These are phyloP conservation scores for Sciurus carolinensis DNA, from an alignment of 2,797 vertebrate genomes.

Conservation along the genomic window DNA sequence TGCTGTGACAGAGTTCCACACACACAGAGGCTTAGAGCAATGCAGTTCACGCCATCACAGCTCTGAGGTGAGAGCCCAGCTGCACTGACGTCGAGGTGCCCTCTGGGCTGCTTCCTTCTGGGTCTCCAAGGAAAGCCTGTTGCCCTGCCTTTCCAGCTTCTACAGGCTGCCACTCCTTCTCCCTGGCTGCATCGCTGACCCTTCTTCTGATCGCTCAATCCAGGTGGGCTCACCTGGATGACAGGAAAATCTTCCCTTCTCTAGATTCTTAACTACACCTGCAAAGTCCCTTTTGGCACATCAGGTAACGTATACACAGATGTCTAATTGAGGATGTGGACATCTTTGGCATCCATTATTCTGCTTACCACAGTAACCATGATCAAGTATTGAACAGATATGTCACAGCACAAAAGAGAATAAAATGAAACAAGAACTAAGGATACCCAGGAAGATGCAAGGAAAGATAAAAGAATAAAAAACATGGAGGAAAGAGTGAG, in stretches of 20 bases:
- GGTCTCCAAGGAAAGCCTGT: background rate
- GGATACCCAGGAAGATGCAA: background rate
- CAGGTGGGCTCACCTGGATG: background rate
- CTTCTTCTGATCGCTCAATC: no score
- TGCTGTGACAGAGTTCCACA: no score
- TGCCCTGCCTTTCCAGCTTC: background rate
- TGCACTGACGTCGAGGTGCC: background rate
- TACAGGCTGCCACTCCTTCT: background rate
- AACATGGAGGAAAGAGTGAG: background rate
- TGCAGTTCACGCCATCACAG: fast-evolving
- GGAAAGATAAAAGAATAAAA: background rate
- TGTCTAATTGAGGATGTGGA: background rate
- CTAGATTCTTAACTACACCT: no score
- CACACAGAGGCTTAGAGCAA: background rate
- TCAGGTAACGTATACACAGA: no score
- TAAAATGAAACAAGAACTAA: background rate
- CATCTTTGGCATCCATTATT: background rate
- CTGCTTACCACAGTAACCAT: background rate
- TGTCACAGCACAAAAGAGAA: background rate
- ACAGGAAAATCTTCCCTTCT: background rate
- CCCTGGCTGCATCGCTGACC: background rate
- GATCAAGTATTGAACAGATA: background rate
- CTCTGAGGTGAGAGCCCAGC: background rate
- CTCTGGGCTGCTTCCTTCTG: background rate
- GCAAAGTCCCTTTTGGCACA: background rate